Evolutionary conservation across 2,888 invertebrate genomes (phyloP).

Genomic region (Leptinotarsa tumamoca): DNA sequence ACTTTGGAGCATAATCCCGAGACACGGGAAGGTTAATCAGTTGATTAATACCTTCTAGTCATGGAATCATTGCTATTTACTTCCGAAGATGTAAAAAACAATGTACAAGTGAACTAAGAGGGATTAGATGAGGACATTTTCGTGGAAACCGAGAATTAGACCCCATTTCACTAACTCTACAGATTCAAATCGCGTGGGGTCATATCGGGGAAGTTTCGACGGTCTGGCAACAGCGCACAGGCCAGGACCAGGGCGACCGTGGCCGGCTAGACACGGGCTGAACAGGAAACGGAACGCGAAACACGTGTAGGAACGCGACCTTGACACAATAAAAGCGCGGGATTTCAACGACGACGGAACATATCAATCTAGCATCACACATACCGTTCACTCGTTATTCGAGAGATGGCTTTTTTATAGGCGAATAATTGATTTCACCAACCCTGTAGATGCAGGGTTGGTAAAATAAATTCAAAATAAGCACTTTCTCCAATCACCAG

Average conservation of each 20-base stretch:
- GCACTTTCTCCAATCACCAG: no score
- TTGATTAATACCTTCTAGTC: no score
- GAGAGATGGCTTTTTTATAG: no score
- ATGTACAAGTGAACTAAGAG: neutral
- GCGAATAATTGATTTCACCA: no score
- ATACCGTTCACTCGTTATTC: neutral
- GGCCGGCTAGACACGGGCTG: conserved; percentile 10
- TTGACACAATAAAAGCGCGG: conserved; percentile 52
- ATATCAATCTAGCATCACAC: conserved; percentile 1
- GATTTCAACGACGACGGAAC: conserved; percentile 29
- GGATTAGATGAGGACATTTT: neutral
- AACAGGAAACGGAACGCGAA: conserved; percentile 46
- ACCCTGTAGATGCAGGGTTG: no score
- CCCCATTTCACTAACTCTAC: no score
- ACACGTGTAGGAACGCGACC: conserved; percentile 49
- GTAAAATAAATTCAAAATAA: no score
- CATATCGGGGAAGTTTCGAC: neutral
- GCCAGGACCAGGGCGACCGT: neutral
- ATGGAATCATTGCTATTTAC: no score
- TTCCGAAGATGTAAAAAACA: no score
- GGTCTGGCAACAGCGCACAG: neutral
- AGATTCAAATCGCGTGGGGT: neutral
- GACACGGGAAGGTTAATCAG: no score
- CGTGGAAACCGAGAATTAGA: neutral
- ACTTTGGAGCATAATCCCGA: no score